phyloP scores from a whole-genome alignment of 1,140 invertebrate species.

The Helicoverpa zea region DNA sequence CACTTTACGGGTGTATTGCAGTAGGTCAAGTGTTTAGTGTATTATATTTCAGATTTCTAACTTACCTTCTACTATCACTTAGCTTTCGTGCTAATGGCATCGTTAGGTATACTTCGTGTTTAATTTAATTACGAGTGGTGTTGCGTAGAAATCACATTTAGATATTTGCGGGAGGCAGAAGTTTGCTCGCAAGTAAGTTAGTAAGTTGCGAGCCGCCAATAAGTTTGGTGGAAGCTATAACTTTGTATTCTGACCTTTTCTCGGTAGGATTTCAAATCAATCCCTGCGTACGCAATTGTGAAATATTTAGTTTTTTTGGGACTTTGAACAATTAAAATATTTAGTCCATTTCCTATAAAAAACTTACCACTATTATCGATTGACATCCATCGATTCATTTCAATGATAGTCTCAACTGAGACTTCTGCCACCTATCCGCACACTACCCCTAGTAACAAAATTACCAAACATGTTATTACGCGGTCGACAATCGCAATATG shows the following conservation, averaged over 20 bases:
- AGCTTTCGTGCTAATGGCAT: neutral
- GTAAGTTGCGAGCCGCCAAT: no score
- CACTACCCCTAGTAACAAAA: slow-evolving; percentile 24
- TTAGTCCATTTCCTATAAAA: neutral
- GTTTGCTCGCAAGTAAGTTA: no score
- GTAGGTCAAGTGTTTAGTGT: neutral
- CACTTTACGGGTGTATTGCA: neutral
- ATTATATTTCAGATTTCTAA: neutral
- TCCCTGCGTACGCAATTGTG: no score
- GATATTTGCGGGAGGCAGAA: no score
- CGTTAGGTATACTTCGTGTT: neutral
- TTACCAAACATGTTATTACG: slow-evolving; percentile 43
- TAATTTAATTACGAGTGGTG: neutral
- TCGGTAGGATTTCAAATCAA: no score
- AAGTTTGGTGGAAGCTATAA: no score
- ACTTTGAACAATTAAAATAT: no score
- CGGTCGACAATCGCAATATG: slow-evolving; percentile 45
- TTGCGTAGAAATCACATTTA: no score
- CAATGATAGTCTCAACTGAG: neutral
- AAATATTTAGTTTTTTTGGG: no score
- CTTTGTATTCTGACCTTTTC: no score
- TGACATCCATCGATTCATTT: neutral
- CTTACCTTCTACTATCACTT: neutral
- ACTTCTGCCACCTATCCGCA: neutral
- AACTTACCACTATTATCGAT: neutral